Base-by-base conservation (phyloP, 2,888 invertebrate genomes). In the Agrilus biguttatus region DNA sequence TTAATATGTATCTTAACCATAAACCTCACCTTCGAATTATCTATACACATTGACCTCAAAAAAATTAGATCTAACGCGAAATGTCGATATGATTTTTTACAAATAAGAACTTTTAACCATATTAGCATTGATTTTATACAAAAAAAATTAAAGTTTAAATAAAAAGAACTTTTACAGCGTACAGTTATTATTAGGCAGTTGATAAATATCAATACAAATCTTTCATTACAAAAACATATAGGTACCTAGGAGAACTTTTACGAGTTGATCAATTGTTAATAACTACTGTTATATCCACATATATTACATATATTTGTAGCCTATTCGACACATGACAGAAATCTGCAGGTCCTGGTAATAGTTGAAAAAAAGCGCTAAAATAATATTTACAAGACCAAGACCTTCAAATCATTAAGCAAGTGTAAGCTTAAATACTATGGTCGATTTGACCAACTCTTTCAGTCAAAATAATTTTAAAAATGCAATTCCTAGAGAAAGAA, bases 271-370 rank as follows among this genome's bases (percentile, higher is more conserved):
- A 50, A 51, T 48, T 49, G 45, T 53, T 54, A 55, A 56, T 56
- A 59, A 59, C 61, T 64, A 63, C 60, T 57, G 58, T 60, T 47
- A 63, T 65, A 65, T 65, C 65, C 64, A 65, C 65, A 65, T 65
- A 65, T 63, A 59, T 59, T 65, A 65, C 64, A 65, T 60, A 59
- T 62, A 57, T 59, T 59, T 61, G 61, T 60, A 61, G 60, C 59
- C 61, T 61, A 58, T 55, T 53, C 57, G 55, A 58, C 55, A 57
- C 53, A 52, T 53, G 47, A 55, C 56, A 53, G 55, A 55, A 57
- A 56, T 55, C 54, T 49, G 49, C 55, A 57, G 56, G 53, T 55
- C 56, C 53, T 53, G 51, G 53, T 48, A 43, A 40, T 37, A 40
- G 14, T 41, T 42, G 41, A 40, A 40, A 41, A 41, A 40, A 41